Evolutionary conservation across 2,888 invertebrate genomes (phyloP), one percentile per base, ranked within the genome.

Genomic region (Drosophila picticornis): DNA sequence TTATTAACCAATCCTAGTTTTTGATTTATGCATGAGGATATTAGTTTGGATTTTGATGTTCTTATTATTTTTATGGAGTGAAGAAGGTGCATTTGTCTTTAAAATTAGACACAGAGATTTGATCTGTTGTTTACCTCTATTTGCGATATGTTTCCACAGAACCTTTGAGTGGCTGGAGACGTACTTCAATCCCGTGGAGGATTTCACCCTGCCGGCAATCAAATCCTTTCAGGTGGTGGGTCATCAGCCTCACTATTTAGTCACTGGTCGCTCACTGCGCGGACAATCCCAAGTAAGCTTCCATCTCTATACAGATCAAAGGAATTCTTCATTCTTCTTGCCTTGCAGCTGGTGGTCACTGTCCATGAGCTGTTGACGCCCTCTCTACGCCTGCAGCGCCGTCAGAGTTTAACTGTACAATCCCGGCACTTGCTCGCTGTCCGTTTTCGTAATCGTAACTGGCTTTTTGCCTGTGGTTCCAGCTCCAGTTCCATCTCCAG

Each of bases 81-180:
- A 31, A 31, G 9, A 4, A 29, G 29, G 29, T 2, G 32, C 11
- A 11, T 32, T 32, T 32, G 11, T 10, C 11, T 11, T 2, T 32
- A 10, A 31, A 7, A 31, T 31, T 31, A 31, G 7, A 31, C 29
- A 31, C 29, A 31, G 0, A 7, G 29, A 31, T n/a, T n/a, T 19
- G 40, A 25, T 46, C 22, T 25, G 7, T 25, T 25, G 22, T 13
- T 13, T 16, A 7, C 22, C 25, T 25, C 25, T 2, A 25, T 46
- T 46, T 46, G 7, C 9, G 16, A 16, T 46, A 10, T 40, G 40
- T 9, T 22, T 55, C 1, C 29, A 2, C 59, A 92, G 92, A 62
- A 90, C 89, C 34, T 93, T 89, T 56, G 88, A 91, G 63, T 93
- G 93, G 92, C 66, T 87, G 48, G 86, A 90, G 34, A 88, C 91